A percentile compares a stretch with the other conserved stretches of the same genome.
Conservation (phyloP, 2,113 vertebrate species). For the Mola mola region DNA sequence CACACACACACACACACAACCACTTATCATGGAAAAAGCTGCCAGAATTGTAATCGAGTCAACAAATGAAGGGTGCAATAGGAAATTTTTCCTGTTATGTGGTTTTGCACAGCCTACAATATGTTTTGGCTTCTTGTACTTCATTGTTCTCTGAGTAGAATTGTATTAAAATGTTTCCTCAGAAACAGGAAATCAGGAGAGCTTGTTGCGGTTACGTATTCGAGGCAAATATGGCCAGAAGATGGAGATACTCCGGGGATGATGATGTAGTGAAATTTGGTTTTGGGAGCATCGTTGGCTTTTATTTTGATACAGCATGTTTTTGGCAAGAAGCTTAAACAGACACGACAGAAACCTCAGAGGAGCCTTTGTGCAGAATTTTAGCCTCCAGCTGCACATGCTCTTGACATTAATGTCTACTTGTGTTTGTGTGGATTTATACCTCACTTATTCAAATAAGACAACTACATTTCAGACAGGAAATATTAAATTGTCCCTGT, state of each 20-base stretch:
- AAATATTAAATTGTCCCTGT: neutral
- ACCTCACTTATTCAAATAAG: neutral
- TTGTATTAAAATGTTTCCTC: constrained; percentile 20
- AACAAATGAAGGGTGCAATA: constrained; percentile 5
- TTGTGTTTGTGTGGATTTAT: constrained; percentile 18
- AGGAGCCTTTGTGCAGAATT: constrained; percentile 24
- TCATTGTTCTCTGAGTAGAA: constrained; percentile 10
- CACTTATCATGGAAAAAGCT: constrained; percentile 40
- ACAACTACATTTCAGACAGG: neutral
- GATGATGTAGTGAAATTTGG: constrained; percentile 14
- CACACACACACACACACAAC: constrained; percentile 26
- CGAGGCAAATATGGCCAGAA: constrained; percentile 21
- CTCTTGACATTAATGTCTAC: neutral
- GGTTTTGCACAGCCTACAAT: neutral
- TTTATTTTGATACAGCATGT: constrained; percentile 10
- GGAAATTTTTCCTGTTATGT: constrained; percentile 5
- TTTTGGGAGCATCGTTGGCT: constrained; percentile 29
- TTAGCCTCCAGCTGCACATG: constrained; percentile 25
- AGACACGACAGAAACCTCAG: constrained; percentile 19
- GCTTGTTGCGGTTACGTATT: constrained; percentile 17
- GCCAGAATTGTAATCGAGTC: constrained; percentile 19
- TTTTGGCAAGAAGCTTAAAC: constrained; percentile 26
- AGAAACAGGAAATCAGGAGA: constrained; percentile 17
- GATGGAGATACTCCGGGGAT: constrained; percentile 28
- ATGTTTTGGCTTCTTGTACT: constrained; percentile 17